Conservation (phyloP, 2,888 invertebrate species). For the Xestia sexstrigata region DNA sequence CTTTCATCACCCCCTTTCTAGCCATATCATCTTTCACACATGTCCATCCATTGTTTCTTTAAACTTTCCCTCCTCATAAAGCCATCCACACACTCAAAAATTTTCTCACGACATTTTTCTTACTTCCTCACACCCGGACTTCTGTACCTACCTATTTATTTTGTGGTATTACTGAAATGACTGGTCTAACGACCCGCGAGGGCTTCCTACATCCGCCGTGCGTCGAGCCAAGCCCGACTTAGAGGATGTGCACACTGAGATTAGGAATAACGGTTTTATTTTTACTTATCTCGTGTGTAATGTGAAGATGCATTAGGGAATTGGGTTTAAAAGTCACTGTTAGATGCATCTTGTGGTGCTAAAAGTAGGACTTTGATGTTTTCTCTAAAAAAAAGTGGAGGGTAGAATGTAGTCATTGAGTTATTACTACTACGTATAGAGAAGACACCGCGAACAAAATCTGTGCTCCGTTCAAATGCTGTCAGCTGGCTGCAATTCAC, state of each 20-base stretch:
- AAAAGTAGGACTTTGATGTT: background rate
- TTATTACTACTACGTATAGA: too few relatives aligned
- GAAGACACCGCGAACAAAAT: too few relatives aligned
- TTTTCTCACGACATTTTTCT: background rate
- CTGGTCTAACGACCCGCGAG: slow-evolving; percentile 57
- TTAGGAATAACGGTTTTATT: slow-evolving; percentile 30
- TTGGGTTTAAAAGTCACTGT: slow-evolving; percentile 15
- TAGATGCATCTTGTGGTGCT: background rate
- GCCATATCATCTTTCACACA: background rate
- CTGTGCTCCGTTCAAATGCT: too few relatives aligned
- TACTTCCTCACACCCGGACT: background rate
- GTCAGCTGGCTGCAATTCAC: too few relatives aligned
- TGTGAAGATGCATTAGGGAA: slow-evolving; percentile 22
- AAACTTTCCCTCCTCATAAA: background rate
- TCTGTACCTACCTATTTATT: background rate
- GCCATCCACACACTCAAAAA: background rate
- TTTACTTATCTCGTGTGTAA: slow-evolving; percentile 29
- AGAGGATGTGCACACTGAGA: slow-evolving; percentile 46
- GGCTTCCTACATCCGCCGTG: slow-evolving; percentile 52
- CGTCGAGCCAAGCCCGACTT: slow-evolving; percentile 38
- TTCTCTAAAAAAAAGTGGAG: too few relatives aligned
- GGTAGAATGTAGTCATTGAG: too few relatives aligned
- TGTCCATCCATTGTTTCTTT: background rate
- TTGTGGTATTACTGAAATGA: slow-evolving; percentile 49
- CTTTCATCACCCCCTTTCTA: background rate